A percentile compares a stretch with the other conserved stretches of the same genome.
These are phyloP conservation scores for Rhingia rostrata DNA, from an alignment of 2,888 invertebrate species.

Conservation along the genomic window DNA sequence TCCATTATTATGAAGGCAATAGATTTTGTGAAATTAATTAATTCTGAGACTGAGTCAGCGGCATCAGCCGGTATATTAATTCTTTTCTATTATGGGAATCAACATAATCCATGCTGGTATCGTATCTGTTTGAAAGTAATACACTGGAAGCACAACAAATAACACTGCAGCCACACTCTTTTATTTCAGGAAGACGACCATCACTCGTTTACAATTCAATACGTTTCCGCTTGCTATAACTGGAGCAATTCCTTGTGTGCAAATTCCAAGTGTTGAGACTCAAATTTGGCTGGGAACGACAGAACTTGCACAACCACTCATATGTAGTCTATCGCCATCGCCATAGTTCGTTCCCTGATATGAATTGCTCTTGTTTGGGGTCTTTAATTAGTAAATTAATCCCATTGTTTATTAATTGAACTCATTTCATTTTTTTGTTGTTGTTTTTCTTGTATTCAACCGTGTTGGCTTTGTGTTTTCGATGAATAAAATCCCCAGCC, in stretches of 20 bases:
- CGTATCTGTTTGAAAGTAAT: slow-evolving; percentile 34
- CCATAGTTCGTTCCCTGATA: slow-evolving; percentile 14
- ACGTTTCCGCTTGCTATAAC: slow-evolving; percentile 65
- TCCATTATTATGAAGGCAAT: slow-evolving; percentile 8
- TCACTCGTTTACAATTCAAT: slow-evolving; percentile 52
- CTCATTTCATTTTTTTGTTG: slow-evolving; percentile 54
- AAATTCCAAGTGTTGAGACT: slow-evolving; percentile 58
- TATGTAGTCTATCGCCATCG: slow-evolving; percentile 8
- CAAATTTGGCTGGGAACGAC: slow-evolving; percentile 62
- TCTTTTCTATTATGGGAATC: slow-evolving; percentile 22
- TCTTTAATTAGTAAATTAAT: slow-evolving; percentile 83
- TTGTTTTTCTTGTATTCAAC: slow-evolving; percentile 39
- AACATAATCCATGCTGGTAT: not conserved
- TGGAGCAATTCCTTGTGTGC: slow-evolving; percentile 32
- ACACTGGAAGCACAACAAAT: not conserved
- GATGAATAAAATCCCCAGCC: slow-evolving; percentile 48
- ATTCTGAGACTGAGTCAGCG: not conserved
- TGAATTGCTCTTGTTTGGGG: slow-evolving; percentile 74
- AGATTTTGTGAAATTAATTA: slow-evolving; percentile 30
- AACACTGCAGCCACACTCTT: slow-evolving; percentile 50
- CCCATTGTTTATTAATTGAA: slow-evolving; percentile 83
- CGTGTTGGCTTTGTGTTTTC: slow-evolving; percentile 66
- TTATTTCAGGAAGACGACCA: slow-evolving; percentile 51
- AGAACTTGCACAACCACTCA: slow-evolving; percentile 38
- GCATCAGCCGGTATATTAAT: slow-evolving; percentile 6